Evolutionary conservation across 37 sponge, comb jelly and placozoan species (phyloP), one percentile per base, ranked within the genome.

Genomic region (Agelas oroides): DNA sequence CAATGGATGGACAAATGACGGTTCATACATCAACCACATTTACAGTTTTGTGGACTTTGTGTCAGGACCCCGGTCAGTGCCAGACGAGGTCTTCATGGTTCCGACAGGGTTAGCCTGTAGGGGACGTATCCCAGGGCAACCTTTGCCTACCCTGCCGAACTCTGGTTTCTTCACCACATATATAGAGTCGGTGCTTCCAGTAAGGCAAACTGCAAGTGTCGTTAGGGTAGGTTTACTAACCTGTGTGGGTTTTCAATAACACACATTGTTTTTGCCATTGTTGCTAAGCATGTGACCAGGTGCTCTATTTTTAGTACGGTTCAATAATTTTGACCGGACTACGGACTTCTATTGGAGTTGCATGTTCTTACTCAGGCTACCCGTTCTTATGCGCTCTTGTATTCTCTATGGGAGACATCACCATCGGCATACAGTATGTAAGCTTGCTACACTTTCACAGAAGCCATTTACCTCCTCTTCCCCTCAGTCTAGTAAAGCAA

Each of bases 71-170:
- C 46, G 59, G 16, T 60, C 89, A 0, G 89, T 88, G 0, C 87
- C 87, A 16, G 83, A 78, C 64, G 61, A 52, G n/a, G 35, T 72
- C 12, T 86, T 91, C 52, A 1, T 19, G n/a, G 79, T 91, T 24
- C 92, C 92, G 0, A 64, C 31, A 33, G 92, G 88, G 15, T 25
- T 92, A 32, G 58, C 75, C 16, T 92, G 92, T 32, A 77, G 11
- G 52, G 83, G 83, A 19, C 82, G 89, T 37, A 39, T 27, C 17
- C 52, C 78, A 2, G 86, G 86, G 1, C 55, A 23, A 14, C 65
- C 76, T 0, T 21, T 88, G 31, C 93, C 93, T 12, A 3, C 37
- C 20, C 32, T 92, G 12, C 78, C n/a, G n/a, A n/a, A n/a, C n/a
- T n/a, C 89, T 6, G 24, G 76, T 0, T 58, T 65, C 55, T 92